These are phyloP conservation scores for Solenopsis invicta DNA, from an alignment of 1,140 invertebrate species.

Conservation along the genomic window DNA sequence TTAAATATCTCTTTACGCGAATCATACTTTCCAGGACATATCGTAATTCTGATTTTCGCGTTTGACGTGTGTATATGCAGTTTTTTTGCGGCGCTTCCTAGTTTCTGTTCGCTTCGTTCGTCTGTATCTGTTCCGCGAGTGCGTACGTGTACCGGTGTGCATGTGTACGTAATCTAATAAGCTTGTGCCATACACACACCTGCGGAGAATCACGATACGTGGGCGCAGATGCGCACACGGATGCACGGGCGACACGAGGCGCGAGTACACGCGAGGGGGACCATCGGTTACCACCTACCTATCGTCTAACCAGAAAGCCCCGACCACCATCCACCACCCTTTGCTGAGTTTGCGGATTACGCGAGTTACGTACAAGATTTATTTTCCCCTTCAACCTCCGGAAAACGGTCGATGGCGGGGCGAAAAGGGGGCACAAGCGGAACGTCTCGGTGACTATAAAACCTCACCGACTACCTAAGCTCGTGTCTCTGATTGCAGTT, in stretches of 20 bases:
- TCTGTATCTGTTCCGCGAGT: neutral
- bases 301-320: constrained; percentile 48
- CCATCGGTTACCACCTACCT: constrained; percentile 51
- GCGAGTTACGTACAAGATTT: constrained; percentile 61
- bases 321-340: constrained; percentile 55
- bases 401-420: constrained; percentile 69
- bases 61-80: neutral
- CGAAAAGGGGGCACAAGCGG: constrained; percentile 66
- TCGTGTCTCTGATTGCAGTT: constrained; percentile 56
- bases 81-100: neutral
- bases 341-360: constrained; percentile 62
- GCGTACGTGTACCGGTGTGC: neutral
- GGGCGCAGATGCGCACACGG: constrained; percentile 31
- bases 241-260: constrained; percentile 14
- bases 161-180: constrained; percentile 13
- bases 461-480: constrained; percentile 59
- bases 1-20: neutral
- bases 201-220: constrained; percentile 35
- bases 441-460: constrained; percentile 73
- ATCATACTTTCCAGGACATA: neutral
- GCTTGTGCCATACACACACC: neutral
- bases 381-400: constrained; percentile 67
- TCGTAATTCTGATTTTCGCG: neutral
- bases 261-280: constrained; percentile 3
- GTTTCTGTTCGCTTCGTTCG: neutral